phyloP scores from a whole-genome alignment of 2,888 invertebrate genomes.

The Hemaris fuciformis region DNA sequence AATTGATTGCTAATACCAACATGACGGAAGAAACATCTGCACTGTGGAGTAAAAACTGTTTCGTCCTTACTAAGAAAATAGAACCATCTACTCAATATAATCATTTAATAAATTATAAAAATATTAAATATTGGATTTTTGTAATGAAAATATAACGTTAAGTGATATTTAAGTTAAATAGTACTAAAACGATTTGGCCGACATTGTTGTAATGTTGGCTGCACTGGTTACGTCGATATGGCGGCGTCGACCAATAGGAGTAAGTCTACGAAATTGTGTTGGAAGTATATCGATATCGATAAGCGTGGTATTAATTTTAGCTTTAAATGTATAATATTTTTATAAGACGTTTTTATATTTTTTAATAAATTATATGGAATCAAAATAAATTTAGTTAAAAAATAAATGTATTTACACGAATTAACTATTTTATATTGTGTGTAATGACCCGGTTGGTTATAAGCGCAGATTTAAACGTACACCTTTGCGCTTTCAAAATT shows the following conservation, averaged over 20 bases:
- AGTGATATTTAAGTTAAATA: neutral
- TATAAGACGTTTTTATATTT: no score
- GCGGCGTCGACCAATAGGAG: slow-evolving; percentile 56
- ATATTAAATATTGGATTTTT: neutral
- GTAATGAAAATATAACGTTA: no score
- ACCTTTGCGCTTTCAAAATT: no score
- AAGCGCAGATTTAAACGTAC: no score
- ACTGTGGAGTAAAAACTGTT: neutral
- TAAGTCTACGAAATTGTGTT: slow-evolving; percentile 29
- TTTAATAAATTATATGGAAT: no score
- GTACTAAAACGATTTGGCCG: neutral
- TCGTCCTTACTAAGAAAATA: neutral
- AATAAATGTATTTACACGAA: no score
- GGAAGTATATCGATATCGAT: slow-evolving; percentile 32
- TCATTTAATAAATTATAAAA: neutral
- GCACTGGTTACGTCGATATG: slow-evolving; percentile 37
- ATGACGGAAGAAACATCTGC: slow-evolving; percentile 11
- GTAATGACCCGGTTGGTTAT: no score
- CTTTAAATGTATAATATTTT: no score
- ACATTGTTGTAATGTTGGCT: slow-evolving; percentile 45
- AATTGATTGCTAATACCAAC: slow-evolving; percentile 5
- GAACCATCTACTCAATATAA: neutral
- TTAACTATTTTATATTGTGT: no score
- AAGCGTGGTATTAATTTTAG: neutral
- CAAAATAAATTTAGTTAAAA: no score